These are phyloP conservation scores for Idris sp. DNA, from an alignment of 1,140 invertebrate species.

Conservation along the genomic window DNA sequence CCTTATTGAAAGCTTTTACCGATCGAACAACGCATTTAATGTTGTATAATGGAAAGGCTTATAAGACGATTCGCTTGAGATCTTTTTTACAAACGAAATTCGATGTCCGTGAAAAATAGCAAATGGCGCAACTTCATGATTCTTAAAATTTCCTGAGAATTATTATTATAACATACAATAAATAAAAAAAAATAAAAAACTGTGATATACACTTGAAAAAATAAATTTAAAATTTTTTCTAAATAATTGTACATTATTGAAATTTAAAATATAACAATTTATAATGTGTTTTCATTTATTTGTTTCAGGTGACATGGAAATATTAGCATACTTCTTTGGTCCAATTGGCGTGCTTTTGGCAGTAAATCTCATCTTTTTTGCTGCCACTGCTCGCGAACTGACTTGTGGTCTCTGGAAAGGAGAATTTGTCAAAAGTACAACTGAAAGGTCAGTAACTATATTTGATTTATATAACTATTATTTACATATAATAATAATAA, in stretches of 20 bases:
- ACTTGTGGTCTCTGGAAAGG: constrained; percentile 92
- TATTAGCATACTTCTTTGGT: constrained; percentile 89
- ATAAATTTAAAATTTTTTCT: too few relatives aligned
- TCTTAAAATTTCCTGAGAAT: constrained; percentile 19
- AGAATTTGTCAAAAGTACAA: constrained; percentile 91
- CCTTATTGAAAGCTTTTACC: constrained; percentile 52
- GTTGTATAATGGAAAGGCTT: constrained; percentile 31
- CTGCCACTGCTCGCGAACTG: constrained; percentile 88
- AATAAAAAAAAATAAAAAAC: too few relatives aligned
- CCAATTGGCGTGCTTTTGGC: constrained; percentile 87
- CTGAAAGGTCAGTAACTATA: constrained; percentile 82
- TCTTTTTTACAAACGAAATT: constrained; percentile 10
- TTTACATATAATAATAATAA: background rate
- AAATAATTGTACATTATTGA: too few relatives aligned
- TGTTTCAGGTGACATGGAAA: constrained; percentile 84
- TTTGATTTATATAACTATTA: background rate
- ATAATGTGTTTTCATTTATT: too few relatives aligned
- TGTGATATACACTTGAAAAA: too few relatives aligned
- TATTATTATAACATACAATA: too few relatives aligned
- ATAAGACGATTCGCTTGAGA: constrained; percentile 14
- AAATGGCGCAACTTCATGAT: background rate
- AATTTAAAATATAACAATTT: too few relatives aligned
- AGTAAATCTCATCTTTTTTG: constrained; percentile 87
- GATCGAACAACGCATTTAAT: constrained; percentile 36
- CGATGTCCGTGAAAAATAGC: constrained; percentile 6